Percentiles rank a stretch among this genome's conserved stretches.
Conservation (phyloP, 2,888 invertebrate species). For the Melipona beecheii region DNA sequence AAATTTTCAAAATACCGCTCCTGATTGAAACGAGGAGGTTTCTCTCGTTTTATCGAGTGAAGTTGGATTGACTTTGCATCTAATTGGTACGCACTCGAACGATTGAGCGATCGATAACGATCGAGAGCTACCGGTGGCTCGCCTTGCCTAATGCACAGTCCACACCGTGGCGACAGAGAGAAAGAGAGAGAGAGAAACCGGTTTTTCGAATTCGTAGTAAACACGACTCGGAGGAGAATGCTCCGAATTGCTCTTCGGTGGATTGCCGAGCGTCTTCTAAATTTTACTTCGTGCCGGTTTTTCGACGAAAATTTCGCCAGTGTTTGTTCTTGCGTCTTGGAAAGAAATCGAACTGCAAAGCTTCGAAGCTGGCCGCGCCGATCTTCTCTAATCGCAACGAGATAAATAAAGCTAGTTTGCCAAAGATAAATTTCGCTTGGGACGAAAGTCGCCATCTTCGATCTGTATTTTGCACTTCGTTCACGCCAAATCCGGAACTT, state of each 20-base stretch:
- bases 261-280: constrained; percentile 1
- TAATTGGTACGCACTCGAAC: not conserved
- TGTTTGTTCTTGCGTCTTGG: too few relatives aligned
- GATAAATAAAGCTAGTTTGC: too few relatives aligned
- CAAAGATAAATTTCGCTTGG: too few relatives aligned
- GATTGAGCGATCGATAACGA: constrained; percentile 26
- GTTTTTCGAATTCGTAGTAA: constrained; percentile 50
- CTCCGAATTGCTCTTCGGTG: constrained; percentile 40
- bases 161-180: not conserved
- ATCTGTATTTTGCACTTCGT: too few relatives aligned
- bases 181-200: constrained; percentile 40
- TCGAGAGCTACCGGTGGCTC: constrained; percentile 14
- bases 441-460: too few relatives aligned
- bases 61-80: not conserved
- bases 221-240: constrained; percentile 45
- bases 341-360: not conserved
- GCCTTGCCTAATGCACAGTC: constrained; percentile 19
- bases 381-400: too few relatives aligned
- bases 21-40: not conserved
- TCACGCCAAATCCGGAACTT: too few relatives aligned
- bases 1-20: not conserved
- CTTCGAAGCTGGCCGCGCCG: not conserved
- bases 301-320: not conserved
- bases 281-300: not conserved
- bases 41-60: not conserved